Percentiles rank a stretch among this genome's conserved stretches.
Evolutionary conservation across 2,888 invertebrate genomes (phyloP).

Genomic region (Latrodectus elegans): DNA sequence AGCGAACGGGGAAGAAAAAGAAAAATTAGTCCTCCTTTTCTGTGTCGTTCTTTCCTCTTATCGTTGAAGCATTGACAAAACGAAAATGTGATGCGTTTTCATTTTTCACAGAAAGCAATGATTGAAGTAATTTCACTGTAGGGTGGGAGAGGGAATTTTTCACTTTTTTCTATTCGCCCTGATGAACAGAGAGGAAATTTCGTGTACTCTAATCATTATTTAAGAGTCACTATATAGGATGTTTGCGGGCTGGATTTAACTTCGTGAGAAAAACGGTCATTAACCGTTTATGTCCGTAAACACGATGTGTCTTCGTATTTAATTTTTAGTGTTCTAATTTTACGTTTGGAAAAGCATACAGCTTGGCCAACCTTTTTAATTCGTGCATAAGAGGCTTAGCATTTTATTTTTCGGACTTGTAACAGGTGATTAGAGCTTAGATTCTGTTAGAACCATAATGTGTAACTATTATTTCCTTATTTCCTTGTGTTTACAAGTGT

Average conservation of each 20-base stretch:
- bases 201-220: slow-evolving; percentile 1
- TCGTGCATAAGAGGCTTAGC: too few species aligned
- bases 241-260: background rate
- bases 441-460: too few species aligned
- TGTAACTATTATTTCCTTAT: too few species aligned
- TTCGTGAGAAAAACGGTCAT: background rate
- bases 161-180: background rate
- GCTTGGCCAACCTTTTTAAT: too few species aligned
- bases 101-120: background rate
- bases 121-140: background rate
- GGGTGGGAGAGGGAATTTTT: background rate
- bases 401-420: too few species aligned
- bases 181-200: background rate
- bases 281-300: background rate
- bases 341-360: too few species aligned
- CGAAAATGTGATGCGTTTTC: background rate
- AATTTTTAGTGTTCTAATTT: too few species aligned
- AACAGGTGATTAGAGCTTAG: too few species aligned
- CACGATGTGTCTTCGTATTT: too few species aligned
- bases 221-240: background rate
- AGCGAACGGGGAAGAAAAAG: too few species aligned
- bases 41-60: background rate
- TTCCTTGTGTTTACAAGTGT: too few species aligned
- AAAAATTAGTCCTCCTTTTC: background rate
- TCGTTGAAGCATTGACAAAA: background rate